Base-by-base conservation (phyloP, 2,888 invertebrate genomes). In the Catocala nupta region DNA sequence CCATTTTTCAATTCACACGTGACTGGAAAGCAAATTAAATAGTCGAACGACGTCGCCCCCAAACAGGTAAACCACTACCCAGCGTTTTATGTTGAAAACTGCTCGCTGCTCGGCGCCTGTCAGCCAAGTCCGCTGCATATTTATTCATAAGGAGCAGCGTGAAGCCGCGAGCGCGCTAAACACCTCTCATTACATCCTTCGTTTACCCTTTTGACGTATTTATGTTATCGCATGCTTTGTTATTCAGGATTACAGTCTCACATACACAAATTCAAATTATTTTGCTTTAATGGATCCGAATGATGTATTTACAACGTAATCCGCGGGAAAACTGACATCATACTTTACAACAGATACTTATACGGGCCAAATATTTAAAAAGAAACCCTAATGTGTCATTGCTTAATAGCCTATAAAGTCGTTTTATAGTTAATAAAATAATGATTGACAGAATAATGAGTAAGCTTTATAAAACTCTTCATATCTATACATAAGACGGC, bases 1-100 rank as follows among this genome's bases (percentile, higher is more conserved):
- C 87, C 87, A 90, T 89, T 90, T 90, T 88, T 90, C 86, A 90
- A 84, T 83, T 75, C 77, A 86, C 84, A 87, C 90, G 90, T 90
- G 90, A 88, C 86, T 83, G 63, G 83, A 84, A 86, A 82, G 63
- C 77, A 65, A 69, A 83, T 78, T 73, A 77, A 70, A 76, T 72
- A 71, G 67, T 77, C 65, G 80, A 74, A 79, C 78, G 81, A 77
- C 71, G 80, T 79, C 77, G 64, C 65, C 59, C 63, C 59, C 63
- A 58, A 64, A 62, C 52, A 58, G 65, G 64, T 68, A 67, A 75
- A 65, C 68, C 73, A 66, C 73, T 69, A 77, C 67, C 75, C 71
- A 73, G 67, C 73, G 67, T 75, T 77, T 79, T 77, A 73, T 75
- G 70, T 77, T 64, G 55, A 64, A 71, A 75, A 77, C 65, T 68